A percentile compares a stretch with the other conserved stretches of the same genome.
Evolutionary conservation across 2,113 vertebrate species (phyloP).

Genomic region (Chloropsis hardwickii): DNA sequence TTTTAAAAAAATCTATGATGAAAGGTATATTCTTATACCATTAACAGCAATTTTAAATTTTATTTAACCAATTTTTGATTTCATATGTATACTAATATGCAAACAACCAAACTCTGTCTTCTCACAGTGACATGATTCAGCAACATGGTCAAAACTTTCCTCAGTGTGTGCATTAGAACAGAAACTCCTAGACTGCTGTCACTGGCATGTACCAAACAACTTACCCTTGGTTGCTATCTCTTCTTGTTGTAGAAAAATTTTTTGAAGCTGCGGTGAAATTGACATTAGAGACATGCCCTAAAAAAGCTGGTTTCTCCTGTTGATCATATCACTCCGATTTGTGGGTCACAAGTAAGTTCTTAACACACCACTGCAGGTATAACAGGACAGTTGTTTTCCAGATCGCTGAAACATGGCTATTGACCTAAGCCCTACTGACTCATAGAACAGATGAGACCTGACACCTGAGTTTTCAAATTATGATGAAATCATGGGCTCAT

Average conservation of each 20-base stretch:
- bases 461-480: background rate
- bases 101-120: background rate
- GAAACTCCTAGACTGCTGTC: background rate
- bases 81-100: background rate
- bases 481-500: background rate
- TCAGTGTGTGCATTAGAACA: background rate
- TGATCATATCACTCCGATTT: background rate
- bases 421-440: background rate
- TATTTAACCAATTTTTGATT: background rate
- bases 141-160: background rate
- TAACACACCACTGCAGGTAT: background rate
- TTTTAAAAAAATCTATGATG: background rate
- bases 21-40: background rate
- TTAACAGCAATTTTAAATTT: background rate
- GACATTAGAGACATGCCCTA: background rate
- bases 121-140: background rate
- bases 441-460: background rate
- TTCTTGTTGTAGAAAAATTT: background rate
- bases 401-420: background rate
- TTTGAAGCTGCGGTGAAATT: background rate
- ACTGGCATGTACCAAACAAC: background rate
- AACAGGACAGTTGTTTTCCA: background rate
- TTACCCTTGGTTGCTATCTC: background rate
- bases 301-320: background rate
- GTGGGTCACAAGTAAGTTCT: background rate